Evolutionary conservation across 1,140 invertebrate genomes (phyloP).

Genomic region (Aphaenogaster ashmeadi): DNA sequence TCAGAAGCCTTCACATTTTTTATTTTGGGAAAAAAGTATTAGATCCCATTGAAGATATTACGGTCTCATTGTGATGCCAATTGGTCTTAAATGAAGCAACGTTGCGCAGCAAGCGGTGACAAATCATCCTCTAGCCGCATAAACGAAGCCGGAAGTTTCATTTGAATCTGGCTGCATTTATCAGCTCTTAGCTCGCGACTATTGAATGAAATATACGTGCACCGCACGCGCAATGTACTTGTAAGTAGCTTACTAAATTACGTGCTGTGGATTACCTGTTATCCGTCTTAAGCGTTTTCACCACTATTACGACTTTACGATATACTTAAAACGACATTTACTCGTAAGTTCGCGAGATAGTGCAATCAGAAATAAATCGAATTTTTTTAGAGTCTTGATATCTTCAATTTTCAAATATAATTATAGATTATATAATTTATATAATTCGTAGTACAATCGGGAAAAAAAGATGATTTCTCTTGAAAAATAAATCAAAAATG

Average conservation of each 20-base stretch:
- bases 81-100: conserved; percentile 69
- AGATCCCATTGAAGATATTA: conserved; percentile 54
- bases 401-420: neutral
- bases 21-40: conserved; percentile 63
- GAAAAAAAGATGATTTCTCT: too few relatives aligned
- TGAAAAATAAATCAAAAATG: too few relatives aligned
- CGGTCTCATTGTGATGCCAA: conserved; percentile 41
- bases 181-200: conserved; percentile 27
- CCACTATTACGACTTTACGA: neutral
- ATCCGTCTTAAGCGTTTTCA: neutral
- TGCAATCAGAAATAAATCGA: neutral
- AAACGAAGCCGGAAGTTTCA: conserved; percentile 76
- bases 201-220: conserved; percentile 69
- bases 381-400: neutral
- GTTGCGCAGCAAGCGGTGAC: conserved; percentile 32
- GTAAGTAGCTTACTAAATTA: conserved; percentile 67
- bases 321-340: neutral
- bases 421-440: neutral
- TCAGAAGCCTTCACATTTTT: conserved; percentile 28
- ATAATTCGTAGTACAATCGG: neutral
- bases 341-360: neutral
- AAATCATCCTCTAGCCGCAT: conserved; percentile 61
- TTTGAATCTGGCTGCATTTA: conserved; percentile 70
- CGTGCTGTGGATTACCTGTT: conserved; percentile 12
- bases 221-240: neutral